phyloP scores from a whole-genome alignment of 2,113 vertebrate species.

The Entelurus aequoreus region DNA sequence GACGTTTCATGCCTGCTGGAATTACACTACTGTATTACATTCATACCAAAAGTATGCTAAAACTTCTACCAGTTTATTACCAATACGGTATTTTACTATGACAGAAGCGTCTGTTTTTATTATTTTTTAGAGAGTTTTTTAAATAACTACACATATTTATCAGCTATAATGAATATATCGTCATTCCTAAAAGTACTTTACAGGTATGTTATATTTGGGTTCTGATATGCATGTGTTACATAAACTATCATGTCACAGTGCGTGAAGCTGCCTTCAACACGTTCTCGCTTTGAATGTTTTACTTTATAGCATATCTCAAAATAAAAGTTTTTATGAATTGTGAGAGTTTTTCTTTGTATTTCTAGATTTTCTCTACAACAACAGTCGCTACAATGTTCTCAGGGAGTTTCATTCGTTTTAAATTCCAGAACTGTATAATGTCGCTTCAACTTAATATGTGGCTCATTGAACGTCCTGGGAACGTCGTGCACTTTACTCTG shows the following conservation, averaged over 20 bases:
- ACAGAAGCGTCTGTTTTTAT: background rate
- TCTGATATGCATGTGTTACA: background rate
- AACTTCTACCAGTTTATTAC: background rate
- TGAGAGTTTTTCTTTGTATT: background rate
- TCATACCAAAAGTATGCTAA: background rate
- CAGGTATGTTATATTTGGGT: background rate
- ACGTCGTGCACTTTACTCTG: no score
- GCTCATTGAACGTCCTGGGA: background rate
- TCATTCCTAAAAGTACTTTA: background rate
- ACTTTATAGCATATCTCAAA: background rate
- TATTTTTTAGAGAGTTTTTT: background rate
- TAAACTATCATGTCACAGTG: background rate
- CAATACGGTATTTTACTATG: background rate
- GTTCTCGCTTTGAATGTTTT: background rate
- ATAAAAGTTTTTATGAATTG: background rate
- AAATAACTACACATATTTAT: background rate
- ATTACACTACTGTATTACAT: background rate
- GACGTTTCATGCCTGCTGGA: background rate
- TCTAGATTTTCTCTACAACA: background rate
- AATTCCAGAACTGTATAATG: background rate
- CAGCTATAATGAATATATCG: background rate
- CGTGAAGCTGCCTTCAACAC: background rate
- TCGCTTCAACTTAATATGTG: background rate
- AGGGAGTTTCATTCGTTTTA: background rate
- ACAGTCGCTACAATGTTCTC: background rate